These are phyloP conservation scores for Myotis brandtii DNA, from an alignment of 2,113 vertebrate species.

Conservation along the genomic window DNA sequence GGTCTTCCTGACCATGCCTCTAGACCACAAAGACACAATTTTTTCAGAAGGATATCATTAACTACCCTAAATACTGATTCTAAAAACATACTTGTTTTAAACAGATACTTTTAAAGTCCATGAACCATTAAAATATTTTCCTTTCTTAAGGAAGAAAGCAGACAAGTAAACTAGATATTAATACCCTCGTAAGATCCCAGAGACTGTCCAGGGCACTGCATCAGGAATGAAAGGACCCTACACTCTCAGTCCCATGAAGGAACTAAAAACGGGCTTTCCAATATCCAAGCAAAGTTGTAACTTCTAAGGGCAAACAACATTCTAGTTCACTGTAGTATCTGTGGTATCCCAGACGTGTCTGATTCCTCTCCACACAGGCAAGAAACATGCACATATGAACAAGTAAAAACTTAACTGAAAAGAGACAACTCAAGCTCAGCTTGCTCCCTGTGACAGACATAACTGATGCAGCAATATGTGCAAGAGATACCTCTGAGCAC, in stretches of 20 bases:
- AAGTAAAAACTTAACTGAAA: neutral
- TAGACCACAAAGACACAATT: slow-evolving; percentile 6
- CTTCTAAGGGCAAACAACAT: slow-evolving; percentile 41
- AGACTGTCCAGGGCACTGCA: neutral
- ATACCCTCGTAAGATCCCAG: neutral
- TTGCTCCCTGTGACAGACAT: neutral
- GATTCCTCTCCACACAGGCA: neutral
- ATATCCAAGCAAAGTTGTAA: neutral
- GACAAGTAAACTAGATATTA: slow-evolving; percentile 19
- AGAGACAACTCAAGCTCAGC: neutral
- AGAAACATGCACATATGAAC: neutral
- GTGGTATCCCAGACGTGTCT: neutral
- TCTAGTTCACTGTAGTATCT: neutral
- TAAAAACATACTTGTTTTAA: slow-evolving; percentile 38
- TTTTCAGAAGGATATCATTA: slow-evolving; percentile 44
- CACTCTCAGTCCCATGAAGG: neutral
- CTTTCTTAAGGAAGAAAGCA: slow-evolving; percentile 48
- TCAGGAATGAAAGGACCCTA: neutral
- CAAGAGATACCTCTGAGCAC: neutral
- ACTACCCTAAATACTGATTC: slow-evolving; percentile 29
- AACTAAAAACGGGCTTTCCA: slow-evolving; percentile 12
- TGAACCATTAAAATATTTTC: slow-evolving; percentile 16
- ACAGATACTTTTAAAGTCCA: slow-evolving; percentile 8
- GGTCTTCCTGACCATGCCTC: neutral
- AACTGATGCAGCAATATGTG: neutral